Evolutionary conservation across 2,888 invertebrate species (phyloP).

Genomic region (Drosophila testacea): DNA sequence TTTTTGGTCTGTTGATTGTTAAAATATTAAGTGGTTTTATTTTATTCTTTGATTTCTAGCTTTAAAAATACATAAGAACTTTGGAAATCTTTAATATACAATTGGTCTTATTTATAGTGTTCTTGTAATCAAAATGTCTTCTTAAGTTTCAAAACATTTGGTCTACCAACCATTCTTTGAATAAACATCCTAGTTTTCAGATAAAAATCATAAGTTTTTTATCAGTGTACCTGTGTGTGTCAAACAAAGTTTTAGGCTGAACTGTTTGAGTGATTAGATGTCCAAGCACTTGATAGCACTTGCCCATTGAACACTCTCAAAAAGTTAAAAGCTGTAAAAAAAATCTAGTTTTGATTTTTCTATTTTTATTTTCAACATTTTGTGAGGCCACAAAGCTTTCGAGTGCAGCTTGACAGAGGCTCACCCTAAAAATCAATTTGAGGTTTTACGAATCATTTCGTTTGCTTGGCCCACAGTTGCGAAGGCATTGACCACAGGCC

Average conservation of each 20-base stretch:
- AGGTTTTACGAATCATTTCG: slow-evolving; percentile 10
- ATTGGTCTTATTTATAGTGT: too few species aligned
- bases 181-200: too few species aligned
- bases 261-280: slow-evolving; percentile 68
- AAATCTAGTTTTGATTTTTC: neutral
- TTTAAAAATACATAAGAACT: too few species aligned
- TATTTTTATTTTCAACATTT: neutral
- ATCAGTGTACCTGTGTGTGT: slow-evolving; percentile 1
- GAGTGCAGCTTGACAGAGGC: slow-evolving; percentile 3
- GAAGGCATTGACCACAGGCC: neutral
- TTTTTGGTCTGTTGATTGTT: too few species aligned
- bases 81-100: too few species aligned
- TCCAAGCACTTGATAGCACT: slow-evolving; percentile 10
- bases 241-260: slow-evolving; percentile 39
- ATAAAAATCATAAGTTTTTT: neutral
- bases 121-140: too few species aligned
- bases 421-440: slow-evolving; percentile 11
- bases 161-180: too few species aligned
- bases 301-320: slow-evolving; percentile 26
- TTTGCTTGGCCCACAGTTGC: slow-evolving; percentile 1
- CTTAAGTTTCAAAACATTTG: too few species aligned
- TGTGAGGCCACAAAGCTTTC: slow-evolving; percentile 7
- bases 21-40: too few species aligned
- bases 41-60: too few species aligned
- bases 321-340: slow-evolving; percentile 2